phyloP scores from a whole-genome alignment of 2,797 vertebrate genomes.

The Eidolon dupreanum region DNA sequence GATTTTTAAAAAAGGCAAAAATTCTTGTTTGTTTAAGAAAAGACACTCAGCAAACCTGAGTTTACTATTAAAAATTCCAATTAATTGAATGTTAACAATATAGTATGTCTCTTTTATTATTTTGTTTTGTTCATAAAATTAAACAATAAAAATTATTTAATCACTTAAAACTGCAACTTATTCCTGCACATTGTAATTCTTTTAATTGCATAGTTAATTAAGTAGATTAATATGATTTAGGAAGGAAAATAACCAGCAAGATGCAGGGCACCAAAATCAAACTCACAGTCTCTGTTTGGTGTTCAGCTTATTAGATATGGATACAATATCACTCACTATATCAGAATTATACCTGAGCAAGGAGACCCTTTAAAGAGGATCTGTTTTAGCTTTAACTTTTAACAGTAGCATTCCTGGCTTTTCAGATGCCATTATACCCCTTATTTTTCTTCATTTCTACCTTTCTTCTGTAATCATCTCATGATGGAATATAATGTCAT shows the following conservation, averaged over 20 bases:
- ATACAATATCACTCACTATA: background rate
- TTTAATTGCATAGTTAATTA: background rate
- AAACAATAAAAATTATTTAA: background rate
- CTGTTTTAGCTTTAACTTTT: background rate
- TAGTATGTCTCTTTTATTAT: background rate
- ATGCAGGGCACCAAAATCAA: background rate
- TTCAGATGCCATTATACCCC: background rate
- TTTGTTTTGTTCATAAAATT: background rate
- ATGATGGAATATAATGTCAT: background rate
- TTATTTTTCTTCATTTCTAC: background rate
- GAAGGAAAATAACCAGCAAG: background rate
- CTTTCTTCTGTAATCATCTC: background rate
- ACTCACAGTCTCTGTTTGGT: background rate
- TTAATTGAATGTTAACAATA: background rate
- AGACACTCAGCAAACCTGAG: background rate
- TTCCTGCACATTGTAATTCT: background rate
- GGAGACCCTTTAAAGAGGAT: background rate
- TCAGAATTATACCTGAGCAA: too few relatives aligned
- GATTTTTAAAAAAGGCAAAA: background rate
- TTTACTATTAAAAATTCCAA: background rate
- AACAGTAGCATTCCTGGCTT: background rate
- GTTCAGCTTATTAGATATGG: background rate
- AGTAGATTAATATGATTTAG: background rate
- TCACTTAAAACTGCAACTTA: background rate
- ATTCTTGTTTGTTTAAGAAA: slow-evolving; percentile 21